These are phyloP conservation scores for Homalodisca vitripennis DNA, from an alignment of 1,140 invertebrate genomes.

Conservation along the genomic window DNA sequence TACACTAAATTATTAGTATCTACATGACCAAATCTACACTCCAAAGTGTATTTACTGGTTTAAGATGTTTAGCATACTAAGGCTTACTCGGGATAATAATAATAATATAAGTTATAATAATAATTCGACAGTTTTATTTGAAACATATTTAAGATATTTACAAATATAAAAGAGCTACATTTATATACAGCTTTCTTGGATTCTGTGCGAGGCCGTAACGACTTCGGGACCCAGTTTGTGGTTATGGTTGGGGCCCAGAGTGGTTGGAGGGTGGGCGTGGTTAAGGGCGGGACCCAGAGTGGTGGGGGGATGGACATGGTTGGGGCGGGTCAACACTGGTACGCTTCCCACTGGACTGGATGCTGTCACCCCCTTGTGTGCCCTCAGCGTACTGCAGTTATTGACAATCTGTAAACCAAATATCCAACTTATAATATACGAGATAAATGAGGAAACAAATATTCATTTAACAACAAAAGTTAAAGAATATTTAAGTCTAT, in stretches of 20 bases:
- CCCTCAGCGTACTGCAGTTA: conserved; percentile 50
- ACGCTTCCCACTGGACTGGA: conserved; percentile 49
- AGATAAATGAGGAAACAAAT: too few relatives aligned
- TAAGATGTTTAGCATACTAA: too few relatives aligned
- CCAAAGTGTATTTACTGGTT: too few relatives aligned
- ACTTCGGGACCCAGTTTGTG: conserved; percentile 69
- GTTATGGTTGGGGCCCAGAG: conserved; percentile 51
- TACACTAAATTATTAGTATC: too few relatives aligned
- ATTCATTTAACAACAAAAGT: too few relatives aligned
- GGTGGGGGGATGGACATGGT: conserved; percentile 55
- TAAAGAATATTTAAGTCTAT: too few relatives aligned
- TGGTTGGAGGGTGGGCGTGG: conserved; percentile 55
- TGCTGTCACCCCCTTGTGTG: conserved; percentile 57
- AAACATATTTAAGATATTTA: conserved; percentile 31
- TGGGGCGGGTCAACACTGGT: conserved; percentile 44
- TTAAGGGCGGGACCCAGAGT: conserved; percentile 52
- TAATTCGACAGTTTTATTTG: conserved; percentile 33
- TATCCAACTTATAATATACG: conserved; percentile 40
- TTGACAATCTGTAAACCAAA: conserved; percentile 45
- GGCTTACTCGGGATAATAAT: too few relatives aligned
- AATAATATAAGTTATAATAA: conserved; percentile 9
- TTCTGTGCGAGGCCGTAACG: conserved; percentile 76
- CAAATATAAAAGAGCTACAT: conserved; percentile 31
- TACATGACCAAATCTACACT: too few relatives aligned
- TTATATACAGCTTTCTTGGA: conserved; percentile 88